phyloP scores from a whole-genome alignment of 2,113 vertebrate species.

The Istiophorus platypterus region DNA sequence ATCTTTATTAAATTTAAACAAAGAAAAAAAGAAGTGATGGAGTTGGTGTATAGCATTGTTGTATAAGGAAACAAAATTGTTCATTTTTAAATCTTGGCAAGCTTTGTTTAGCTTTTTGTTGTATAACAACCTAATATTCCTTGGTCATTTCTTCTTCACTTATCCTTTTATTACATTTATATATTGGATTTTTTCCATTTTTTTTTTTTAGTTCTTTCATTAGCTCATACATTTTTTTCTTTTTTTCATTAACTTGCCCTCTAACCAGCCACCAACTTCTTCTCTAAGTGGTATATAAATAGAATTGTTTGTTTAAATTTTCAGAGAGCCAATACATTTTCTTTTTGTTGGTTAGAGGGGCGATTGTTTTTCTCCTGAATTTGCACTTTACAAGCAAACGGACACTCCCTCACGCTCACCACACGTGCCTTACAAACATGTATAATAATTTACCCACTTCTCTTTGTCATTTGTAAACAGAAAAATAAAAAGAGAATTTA shows the following conservation, averaged over 20 bases:
- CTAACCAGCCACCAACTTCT: not conserved
- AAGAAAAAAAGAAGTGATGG: conserved; percentile 30
- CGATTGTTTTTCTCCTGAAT: not conserved
- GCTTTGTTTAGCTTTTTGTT: conserved; percentile 6
- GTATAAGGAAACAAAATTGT: conserved; percentile 26
- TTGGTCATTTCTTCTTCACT: not conserved
- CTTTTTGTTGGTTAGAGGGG: not conserved
- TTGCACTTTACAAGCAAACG: not conserved
- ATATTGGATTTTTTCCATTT: not conserved
- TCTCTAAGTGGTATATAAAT: not conserved
- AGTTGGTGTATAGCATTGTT: conserved; percentile 20
- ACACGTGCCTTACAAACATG: not conserved
- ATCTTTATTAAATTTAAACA: conserved; percentile 63
- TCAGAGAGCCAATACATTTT: not conserved
- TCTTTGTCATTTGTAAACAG: not conserved
- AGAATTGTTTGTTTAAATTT: not conserved
- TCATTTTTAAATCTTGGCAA: conserved; percentile 40
- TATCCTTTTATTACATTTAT: conserved; percentile 5
- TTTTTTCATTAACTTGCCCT: not conserved
- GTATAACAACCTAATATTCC: not conserved
- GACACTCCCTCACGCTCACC: not conserved
- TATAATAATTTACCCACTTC: not conserved
- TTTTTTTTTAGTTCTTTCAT: not conserved
- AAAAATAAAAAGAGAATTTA: conserved; percentile 21
- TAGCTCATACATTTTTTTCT: not conserved